Evolutionary conservation across 2,888 invertebrate genomes (phyloP).

Genomic region (Phytoseiulus persimilis): DNA sequence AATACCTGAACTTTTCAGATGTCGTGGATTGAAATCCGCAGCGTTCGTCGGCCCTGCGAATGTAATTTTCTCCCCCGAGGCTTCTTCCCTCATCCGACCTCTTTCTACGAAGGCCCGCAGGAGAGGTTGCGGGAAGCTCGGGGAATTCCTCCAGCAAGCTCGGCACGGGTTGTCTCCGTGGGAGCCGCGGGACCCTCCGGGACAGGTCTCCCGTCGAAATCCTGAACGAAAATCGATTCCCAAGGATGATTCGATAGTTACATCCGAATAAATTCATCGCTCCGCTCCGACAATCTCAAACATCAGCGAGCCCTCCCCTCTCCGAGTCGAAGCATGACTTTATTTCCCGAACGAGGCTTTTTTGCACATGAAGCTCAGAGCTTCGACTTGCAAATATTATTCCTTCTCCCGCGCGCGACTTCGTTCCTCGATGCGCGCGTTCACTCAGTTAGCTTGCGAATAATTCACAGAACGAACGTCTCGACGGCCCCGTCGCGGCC

Average conservation of each 20-base stretch:
- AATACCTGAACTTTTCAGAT: too few species aligned
- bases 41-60: too few species aligned
- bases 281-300: background rate
- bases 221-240: background rate
- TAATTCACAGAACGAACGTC: background rate
- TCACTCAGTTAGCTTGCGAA: background rate
- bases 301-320: background rate
- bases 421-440: background rate
- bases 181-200: too few species aligned
- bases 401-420: background rate
- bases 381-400: background rate
- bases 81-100: too few species aligned
- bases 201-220: background rate
- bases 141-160: too few species aligned
- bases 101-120: too few species aligned
- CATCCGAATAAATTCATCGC: background rate
- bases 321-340: background rate
- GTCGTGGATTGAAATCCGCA: too few species aligned
- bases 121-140: too few species aligned
- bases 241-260: background rate
- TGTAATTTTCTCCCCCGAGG: too few species aligned
- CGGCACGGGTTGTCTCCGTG: too few species aligned
- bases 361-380: background rate
- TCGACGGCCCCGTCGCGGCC: background rate
- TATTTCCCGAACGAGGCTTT: background rate